phyloP scores from a whole-genome alignment of 2,888 invertebrate genomes.

The Hipparchia semele region DNA sequence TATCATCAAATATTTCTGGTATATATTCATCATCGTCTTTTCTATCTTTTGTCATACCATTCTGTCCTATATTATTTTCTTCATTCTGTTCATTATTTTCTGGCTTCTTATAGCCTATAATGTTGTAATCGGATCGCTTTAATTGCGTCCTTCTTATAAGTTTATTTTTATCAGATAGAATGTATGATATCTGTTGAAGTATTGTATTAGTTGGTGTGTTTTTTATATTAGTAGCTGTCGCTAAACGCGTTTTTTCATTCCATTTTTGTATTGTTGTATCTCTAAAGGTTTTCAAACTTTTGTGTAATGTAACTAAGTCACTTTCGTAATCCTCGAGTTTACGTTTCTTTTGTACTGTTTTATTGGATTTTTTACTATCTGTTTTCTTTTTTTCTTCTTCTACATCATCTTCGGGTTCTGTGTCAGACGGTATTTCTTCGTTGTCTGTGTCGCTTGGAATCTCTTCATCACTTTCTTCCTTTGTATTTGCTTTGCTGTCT shows the following conservation, averaged over 20 bases:
- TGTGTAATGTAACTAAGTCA: constrained; percentile 81
- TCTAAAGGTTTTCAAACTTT: constrained; percentile 86
- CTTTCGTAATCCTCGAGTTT: constrained; percentile 84
- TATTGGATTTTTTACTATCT: constrained; percentile 41
- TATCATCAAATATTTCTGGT: constrained; percentile 96
- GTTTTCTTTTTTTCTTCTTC: constrained; percentile 45
- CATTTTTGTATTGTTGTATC: constrained; percentile 95
- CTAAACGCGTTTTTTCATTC: constrained; percentile 95
- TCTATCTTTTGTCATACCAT: constrained; percentile 54
- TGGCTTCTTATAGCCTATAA: constrained; percentile 83
- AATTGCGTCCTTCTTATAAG: constrained; percentile 91
- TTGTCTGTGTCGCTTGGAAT: constrained; percentile 81
- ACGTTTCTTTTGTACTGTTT: constrained; percentile 64
- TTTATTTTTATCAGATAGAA: constrained; percentile 89
- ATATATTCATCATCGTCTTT: constrained; percentile 85
- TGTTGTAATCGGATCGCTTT: constrained; percentile 88
- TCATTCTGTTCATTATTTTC: constrained; percentile 50
- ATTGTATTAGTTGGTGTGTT: constrained; percentile 85
- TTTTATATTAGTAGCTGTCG: constrained; percentile 85
- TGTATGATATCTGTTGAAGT: constrained; percentile 92
- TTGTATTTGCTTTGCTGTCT: constrained; percentile 40
- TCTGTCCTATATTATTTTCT: constrained; percentile 42
- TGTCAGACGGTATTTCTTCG: constrained; percentile 87
- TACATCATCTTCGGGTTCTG: constrained; percentile 70
- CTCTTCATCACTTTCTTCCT: constrained; percentile 68